Evolutionary conservation across 2,113 vertebrate genomes (phyloP).

Genomic region (Ammospiza caudacuta): DNA sequence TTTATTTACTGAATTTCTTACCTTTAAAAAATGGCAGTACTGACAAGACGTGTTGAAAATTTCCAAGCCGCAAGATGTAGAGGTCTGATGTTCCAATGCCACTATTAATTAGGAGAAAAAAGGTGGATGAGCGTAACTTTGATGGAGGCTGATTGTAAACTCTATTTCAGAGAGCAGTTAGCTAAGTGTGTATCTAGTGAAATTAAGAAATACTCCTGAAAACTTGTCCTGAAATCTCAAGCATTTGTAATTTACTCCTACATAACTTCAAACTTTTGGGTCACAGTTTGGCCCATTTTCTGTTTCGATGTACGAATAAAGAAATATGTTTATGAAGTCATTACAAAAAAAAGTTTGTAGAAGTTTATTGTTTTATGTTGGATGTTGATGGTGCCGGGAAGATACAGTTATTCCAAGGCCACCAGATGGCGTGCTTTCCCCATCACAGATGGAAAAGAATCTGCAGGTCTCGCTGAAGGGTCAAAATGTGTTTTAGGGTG

Average conservation of each 20-base stretch:
- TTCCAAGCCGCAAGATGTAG: not conserved
- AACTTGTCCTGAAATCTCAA: not conserved
- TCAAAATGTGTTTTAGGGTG: not conserved
- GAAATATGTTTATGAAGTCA: not conserved
- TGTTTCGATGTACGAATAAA: not conserved
- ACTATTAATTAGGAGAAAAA: not conserved
- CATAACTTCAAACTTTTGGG: not conserved
- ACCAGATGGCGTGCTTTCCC: slow-evolving; percentile 60
- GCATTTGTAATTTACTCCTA: not conserved
- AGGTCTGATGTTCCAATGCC: not conserved
- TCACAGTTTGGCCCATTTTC: not conserved
- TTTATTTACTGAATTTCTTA: not conserved
- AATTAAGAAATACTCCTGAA: not conserved
- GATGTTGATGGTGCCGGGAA: not conserved
- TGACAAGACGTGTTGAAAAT: not conserved
- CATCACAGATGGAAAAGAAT: not conserved
- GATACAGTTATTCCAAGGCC: not conserved
- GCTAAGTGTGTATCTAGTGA: not conserved
- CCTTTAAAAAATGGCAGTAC: not conserved
- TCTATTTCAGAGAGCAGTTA: not conserved
- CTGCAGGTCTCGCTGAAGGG: not conserved
- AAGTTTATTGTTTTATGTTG: not conserved
- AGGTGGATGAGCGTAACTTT: not conserved
- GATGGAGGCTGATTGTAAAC: not conserved
- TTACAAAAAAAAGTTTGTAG: not conserved